A percentile compares a stretch with the other conserved stretches of the same genome.
Evolutionary conservation across 2,888 invertebrate species (phyloP).

Genomic region (Chrysolina oricalcia): DNA sequence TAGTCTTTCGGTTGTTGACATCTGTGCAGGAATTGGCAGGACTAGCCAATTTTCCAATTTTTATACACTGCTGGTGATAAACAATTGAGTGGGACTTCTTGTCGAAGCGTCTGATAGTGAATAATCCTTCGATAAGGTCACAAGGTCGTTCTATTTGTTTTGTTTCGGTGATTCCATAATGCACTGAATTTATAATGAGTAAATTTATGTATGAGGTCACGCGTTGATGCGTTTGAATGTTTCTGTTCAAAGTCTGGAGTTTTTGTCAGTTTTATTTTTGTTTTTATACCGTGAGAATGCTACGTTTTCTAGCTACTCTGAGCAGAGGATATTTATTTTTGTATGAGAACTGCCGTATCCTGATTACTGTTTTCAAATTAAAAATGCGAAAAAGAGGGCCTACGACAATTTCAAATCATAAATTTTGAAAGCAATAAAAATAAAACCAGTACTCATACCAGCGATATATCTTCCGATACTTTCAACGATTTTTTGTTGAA

Average conservation of each 20-base stretch:
- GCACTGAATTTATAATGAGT: background rate
- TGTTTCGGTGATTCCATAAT: constrained; percentile 22
- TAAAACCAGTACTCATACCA: no score
- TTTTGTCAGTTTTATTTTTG: background rate
- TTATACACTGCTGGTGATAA: constrained; percentile 17
- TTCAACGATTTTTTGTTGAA: no score
- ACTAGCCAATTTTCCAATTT: background rate
- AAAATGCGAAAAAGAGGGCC: no score
- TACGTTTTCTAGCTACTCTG: no score
- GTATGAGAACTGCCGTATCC: no score
- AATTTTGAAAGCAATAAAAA: no score
- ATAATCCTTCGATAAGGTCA: constrained; percentile 25
- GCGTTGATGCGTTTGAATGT: background rate
- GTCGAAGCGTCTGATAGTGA: constrained; percentile 21
- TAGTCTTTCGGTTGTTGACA: constrained; percentile 24
- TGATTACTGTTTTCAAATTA: no score
- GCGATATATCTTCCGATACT: no score
- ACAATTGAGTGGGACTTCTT: constrained; percentile 7
- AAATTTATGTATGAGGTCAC: constrained; percentile 17
- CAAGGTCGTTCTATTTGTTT: constrained; percentile 28
- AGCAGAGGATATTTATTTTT: no score
- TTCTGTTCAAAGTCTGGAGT: background rate
- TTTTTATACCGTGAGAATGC: background rate
- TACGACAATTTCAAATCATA: no score
- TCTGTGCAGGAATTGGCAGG: constrained; percentile 11